These are phyloP conservation scores for Reinhardtius hippoglossoides DNA, from an alignment of 2,113 vertebrate species.

Conservation along the genomic window DNA sequence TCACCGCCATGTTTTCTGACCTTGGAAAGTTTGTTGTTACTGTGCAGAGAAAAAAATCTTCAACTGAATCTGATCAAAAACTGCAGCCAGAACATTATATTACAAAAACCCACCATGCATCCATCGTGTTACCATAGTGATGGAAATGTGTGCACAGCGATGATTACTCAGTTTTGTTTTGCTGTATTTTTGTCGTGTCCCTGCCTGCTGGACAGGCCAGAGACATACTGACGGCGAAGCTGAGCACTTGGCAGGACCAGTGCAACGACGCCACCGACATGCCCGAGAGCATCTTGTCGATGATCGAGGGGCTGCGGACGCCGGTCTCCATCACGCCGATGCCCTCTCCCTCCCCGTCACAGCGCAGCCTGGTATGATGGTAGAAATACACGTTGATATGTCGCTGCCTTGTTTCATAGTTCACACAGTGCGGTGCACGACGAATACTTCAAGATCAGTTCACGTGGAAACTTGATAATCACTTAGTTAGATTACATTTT, in stretches of 20 bases:
- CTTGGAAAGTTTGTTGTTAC: too few species aligned
- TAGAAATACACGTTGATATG: neutral
- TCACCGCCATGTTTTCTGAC: too few species aligned
- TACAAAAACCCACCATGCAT: constrained; percentile 15
- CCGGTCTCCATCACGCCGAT: constrained; percentile 86
- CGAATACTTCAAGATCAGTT: neutral
- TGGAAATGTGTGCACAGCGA: constrained; percentile 1
- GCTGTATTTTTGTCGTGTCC: constrained; percentile 13
- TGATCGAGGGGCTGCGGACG: constrained; percentile 90
- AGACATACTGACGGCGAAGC: constrained; percentile 83
- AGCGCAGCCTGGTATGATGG: constrained; percentile 84
- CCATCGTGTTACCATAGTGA: constrained; percentile 43
- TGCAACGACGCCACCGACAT: constrained; percentile 91
- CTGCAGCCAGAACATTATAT: neutral
- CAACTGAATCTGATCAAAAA: neutral
- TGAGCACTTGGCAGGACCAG: constrained; percentile 92
- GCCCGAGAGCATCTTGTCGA: constrained; percentile 87
- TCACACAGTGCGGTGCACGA: neutral
- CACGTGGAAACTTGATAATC: too few species aligned
- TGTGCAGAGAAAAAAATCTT: neutral
- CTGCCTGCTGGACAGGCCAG: constrained; percentile 57
- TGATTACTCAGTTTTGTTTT: constrained; percentile 44
- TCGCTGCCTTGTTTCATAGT: neutral
- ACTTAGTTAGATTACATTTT: too few species aligned
- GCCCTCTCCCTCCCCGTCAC: constrained; percentile 88